Base-by-base conservation (phyloP, 2,797 vertebrate genomes). In the Gobio occitaniae region DNA sequence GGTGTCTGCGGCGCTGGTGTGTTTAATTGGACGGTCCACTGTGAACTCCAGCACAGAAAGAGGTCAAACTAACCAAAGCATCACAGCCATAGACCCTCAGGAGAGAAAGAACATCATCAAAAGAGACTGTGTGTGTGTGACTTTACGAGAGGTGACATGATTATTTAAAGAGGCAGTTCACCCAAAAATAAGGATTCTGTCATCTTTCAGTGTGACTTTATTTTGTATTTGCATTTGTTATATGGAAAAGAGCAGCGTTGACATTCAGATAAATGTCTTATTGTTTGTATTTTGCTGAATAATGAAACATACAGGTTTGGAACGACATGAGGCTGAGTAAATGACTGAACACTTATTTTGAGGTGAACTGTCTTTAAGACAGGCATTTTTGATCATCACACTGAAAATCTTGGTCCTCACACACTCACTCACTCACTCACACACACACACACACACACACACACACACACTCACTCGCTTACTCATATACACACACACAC, bases 1-100 rank as follows among this genome's bases (percentile, higher is more conserved):
- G 50, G 81, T 74, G 87, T 66, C 21, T 72, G 75, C 11, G 6
- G 56, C 19, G n/a, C 54, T 66, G 75, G n/a, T 69, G 50, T 74
- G 54, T 65, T 48, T 77, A 77, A 52, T 19, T 85, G 83, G 82
- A 66, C 76, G 44, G 50, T 85, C 72, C 44, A 54, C 71, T 83
- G 25, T 78, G 75, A 84, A 78, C 83, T 84, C 63, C 75, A 48
- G 48, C 25, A 36, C 38, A 59, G 75, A 84, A 78, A 78, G 65
- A 71, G 83, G 83, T 84, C 75, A 78, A 52, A 52, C 36, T 54
- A 68, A 84, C 38, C 63, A 44, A 71, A 59, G 50, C 75, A 47
- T 61, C 52, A 21, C 75, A 50, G 48, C 13, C 15, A 32, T 7
- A 70, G 75, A 50, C 38, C 41, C 76, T 77, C 65, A 44, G 21